Evolutionary conservation across 2,888 invertebrate species (phyloP).

Genomic region (Rotaria sp.): DNA sequence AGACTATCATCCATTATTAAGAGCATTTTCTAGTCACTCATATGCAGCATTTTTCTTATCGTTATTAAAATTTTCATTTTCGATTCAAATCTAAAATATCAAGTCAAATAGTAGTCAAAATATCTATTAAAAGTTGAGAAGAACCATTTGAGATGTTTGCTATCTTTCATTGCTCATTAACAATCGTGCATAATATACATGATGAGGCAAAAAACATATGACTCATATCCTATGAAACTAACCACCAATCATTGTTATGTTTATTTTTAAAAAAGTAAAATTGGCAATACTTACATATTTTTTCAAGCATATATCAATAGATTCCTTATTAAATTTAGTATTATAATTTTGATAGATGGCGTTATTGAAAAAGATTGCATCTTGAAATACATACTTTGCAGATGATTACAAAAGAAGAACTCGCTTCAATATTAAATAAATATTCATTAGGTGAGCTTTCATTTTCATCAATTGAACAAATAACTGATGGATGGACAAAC

Average conservation of each 20-base stretch:
- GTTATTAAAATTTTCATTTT: neutral
- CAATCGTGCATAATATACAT: too few species aligned
- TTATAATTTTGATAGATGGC: neutral
- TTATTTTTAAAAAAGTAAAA: too few species aligned
- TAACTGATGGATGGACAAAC: neutral
- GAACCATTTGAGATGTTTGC: neutral
- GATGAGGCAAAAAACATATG: neutral
- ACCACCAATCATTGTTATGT: neutral
- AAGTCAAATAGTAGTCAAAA: too few species aligned
- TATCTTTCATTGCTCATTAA: neutral
- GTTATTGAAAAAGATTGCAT: neutral
- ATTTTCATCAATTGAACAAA: neutral
- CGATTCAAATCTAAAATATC: neutral
- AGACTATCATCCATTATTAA: too few species aligned
- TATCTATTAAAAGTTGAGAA: neutral
- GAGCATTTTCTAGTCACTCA: too few species aligned
- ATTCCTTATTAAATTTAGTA: too few species aligned
- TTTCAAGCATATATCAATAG: too few species aligned
- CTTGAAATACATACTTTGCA: neutral
- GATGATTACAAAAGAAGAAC: neutral
- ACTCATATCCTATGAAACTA: neutral
- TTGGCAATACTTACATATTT: too few species aligned
- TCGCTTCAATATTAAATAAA: neutral
- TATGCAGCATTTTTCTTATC: too few species aligned
- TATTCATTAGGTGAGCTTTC: neutral